These are phyloP conservation scores for Silurus lanzhouensis DNA, from an alignment of 2,797 vertebrate genomes.

Conservation along the genomic window DNA sequence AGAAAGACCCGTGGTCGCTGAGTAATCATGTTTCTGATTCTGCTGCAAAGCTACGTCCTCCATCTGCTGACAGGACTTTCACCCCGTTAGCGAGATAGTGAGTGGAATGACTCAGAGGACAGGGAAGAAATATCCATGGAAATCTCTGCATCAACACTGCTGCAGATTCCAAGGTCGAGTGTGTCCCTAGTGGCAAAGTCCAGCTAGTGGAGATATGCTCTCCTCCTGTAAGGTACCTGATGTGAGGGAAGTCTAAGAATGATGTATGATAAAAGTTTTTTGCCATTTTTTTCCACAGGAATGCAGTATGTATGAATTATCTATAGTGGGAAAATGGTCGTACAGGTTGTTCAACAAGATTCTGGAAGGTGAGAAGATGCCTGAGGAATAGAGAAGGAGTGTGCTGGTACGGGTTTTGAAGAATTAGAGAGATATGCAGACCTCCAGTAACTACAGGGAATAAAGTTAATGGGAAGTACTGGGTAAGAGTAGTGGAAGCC, in stretches of 20 bases:
- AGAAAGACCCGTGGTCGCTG: background rate
- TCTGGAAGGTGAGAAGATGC: no score
- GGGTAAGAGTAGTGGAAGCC: no score
- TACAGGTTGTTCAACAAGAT: no score
- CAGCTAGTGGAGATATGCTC: background rate
- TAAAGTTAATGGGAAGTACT: no score
- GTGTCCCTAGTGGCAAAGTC: background rate
- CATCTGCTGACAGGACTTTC: background rate
- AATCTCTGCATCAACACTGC: conserved; percentile 1
- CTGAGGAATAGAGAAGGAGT: no score
- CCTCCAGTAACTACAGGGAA: no score
- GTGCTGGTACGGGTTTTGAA: no score
- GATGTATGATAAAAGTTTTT: no score
- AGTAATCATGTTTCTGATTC: background rate
- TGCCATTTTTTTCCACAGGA: no score
- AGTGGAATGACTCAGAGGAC: conserved; percentile 1
- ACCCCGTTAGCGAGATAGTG: background rate
- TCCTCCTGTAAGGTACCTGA: background rate
- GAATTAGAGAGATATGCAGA: no score
- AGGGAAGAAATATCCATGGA: conserved; percentile 1
- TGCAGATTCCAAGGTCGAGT: conserved; percentile 18
- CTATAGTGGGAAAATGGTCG: no score
- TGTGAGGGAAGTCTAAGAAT: background rate
- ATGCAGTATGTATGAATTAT: no score
- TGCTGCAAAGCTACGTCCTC: background rate